Percentiles rank a stretch among this genome's conserved stretches.
These are phyloP conservation scores for Drosophila guanche DNA, from an alignment of 1,140 invertebrate genomes.

Conservation along the genomic window DNA sequence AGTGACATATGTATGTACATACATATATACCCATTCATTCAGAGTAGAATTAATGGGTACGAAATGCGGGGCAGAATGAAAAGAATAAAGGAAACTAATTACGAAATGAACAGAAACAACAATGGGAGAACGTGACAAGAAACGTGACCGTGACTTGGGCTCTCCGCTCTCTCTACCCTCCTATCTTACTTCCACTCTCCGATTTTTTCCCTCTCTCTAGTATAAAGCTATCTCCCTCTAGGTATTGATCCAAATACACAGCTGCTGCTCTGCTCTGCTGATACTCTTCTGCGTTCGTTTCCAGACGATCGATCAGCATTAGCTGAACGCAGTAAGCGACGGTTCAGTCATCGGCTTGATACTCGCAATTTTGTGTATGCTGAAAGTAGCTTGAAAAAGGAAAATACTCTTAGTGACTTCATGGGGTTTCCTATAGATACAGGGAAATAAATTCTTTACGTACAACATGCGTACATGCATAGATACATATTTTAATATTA, in stretches of 20 bases:
- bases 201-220: not conserved
- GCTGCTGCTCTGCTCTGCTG: conserved; percentile 10
- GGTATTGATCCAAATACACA: conserved; percentile 45
- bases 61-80: conserved; percentile 2
- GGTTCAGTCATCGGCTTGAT: too few relatives aligned
- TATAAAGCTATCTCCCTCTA: conserved; percentile 8
- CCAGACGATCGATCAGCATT: conserved; percentile 74
- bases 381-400: too few relatives aligned
- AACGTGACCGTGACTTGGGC: conserved; percentile 77
- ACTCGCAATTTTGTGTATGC: too few relatives aligned
- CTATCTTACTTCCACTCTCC: not conserved
- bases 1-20: not conserved
- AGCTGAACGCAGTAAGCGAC: too few relatives aligned
- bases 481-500: too few relatives aligned
- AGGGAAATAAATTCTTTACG: too few relatives aligned
- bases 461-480: too few relatives aligned
- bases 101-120: conserved; percentile 20
- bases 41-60: conserved; percentile 14
- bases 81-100: conserved; percentile 11
- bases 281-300: conserved; percentile 45
- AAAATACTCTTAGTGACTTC: too few relatives aligned
- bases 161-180: conserved; percentile 9
- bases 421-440: too few relatives aligned
- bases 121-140: conserved; percentile 68
- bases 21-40: conserved; percentile 14